Conservation (phyloP, 2,888 invertebrate genomes). For the Andrena camellia region DNA sequence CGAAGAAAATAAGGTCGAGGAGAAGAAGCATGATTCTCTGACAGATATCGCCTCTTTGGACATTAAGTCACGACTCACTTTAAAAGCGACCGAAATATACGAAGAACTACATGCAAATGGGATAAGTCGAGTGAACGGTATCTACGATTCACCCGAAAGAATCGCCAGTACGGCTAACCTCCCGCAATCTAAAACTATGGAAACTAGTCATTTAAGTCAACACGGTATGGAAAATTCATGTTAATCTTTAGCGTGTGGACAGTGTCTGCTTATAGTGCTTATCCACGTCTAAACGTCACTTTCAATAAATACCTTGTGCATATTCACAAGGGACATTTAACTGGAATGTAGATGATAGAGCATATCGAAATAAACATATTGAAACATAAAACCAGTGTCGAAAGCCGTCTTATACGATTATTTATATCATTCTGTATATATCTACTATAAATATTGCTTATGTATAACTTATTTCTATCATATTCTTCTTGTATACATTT, state of each 20-base stretch:
- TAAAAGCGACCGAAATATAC: constrained; percentile 64
- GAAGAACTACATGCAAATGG: constrained; percentile 76
- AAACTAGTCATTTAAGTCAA: constrained; percentile 83
- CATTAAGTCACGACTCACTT: constrained; percentile 80
- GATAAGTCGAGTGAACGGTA: constrained; percentile 79
- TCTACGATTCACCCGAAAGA: constrained; percentile 76
- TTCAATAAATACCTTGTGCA: neutral
- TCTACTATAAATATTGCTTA: neutral
- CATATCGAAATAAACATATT: neutral
- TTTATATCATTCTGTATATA: neutral
- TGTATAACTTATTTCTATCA: neutral
- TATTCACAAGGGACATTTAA: neutral
- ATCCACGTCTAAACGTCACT: neutral
- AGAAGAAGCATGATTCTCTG: constrained; percentile 65
- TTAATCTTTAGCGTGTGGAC: neutral
- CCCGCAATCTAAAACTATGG: constrained; percentile 73
- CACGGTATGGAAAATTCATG: constrained; percentile 73
- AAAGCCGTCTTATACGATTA: neutral
- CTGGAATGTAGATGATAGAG: neutral
- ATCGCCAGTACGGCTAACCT: constrained; percentile 68
- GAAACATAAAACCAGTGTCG: neutral
- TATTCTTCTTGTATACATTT: constrained; percentile 12
- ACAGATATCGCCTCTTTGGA: constrained; percentile 77
- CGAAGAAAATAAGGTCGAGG: constrained; percentile 70
- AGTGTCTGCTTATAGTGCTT: neutral